Evolutionary conservation across 2,888 invertebrate genomes (phyloP).

Genomic region (Agrochola litura): DNA sequence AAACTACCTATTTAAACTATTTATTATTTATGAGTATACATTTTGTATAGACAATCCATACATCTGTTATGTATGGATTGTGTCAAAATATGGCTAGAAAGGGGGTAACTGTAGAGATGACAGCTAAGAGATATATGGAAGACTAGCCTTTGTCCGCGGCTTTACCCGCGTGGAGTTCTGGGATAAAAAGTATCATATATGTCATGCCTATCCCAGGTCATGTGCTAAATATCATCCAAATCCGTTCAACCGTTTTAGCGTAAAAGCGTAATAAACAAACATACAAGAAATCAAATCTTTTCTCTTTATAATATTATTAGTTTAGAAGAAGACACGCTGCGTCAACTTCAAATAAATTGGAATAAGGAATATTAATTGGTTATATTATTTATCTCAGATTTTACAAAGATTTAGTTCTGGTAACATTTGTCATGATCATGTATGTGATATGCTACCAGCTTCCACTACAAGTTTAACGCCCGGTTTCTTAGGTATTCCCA

Average conservation of each 20-base stretch:
- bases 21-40: background rate
- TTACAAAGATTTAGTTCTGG: background rate
- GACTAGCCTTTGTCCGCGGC: background rate
- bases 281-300: too few relatives aligned
- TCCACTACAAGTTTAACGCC: too few relatives aligned
- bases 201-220: too few relatives aligned
- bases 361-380: background rate
- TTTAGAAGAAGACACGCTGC: background rate
- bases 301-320: too few relatives aligned
- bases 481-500: background rate
- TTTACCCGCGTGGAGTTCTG: too few relatives aligned
- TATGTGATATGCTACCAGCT: too few relatives aligned
- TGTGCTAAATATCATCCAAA: too few relatives aligned
- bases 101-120: background rate
- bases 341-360: background rate
- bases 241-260: too few relatives aligned
- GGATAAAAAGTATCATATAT: too few relatives aligned
- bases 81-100: background rate
- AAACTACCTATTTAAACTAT: background rate
- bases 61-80: background rate
- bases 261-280: too few relatives aligned
- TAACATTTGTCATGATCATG: too few relatives aligned
- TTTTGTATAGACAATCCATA: background rate
- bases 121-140: background rate
- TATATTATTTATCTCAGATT: background rate